Evolutionary conservation across 2,113 vertebrate genomes (phyloP).

Genomic region (Siniperca knerii): DNA sequence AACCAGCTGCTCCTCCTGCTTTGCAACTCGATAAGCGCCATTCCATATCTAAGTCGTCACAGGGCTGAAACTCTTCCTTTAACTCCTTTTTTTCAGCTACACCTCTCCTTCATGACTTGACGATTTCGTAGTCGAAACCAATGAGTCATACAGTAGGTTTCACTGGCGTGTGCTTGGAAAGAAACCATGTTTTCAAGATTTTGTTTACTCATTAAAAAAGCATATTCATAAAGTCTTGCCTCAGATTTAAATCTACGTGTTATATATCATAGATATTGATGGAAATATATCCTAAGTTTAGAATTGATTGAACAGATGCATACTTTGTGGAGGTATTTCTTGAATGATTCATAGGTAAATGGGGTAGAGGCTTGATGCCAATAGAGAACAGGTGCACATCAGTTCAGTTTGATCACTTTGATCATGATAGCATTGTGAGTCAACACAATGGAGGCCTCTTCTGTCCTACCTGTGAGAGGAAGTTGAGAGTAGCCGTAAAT

Average conservation of each 20-base stretch:
- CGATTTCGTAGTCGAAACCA: neutral
- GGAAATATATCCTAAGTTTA: neutral
- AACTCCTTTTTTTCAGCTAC: neutral
- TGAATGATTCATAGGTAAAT: neutral
- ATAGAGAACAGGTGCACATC: slow-evolving; percentile 17
- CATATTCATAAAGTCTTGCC: neutral
- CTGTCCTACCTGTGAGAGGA: slow-evolving; percentile 45
- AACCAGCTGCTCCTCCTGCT: too few relatives aligned
- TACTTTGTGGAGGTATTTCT: neutral
- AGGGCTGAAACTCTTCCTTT: neutral
- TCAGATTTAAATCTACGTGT: neutral
- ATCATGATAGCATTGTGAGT: slow-evolving; percentile 36
- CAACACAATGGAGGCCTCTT: slow-evolving; percentile 42
- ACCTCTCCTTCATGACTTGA: neutral
- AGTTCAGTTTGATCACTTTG: slow-evolving; percentile 35
- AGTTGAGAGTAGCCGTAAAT: slow-evolving; percentile 55
- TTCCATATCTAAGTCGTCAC: neutral
- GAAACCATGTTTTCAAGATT: neutral
- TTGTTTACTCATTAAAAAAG: neutral
- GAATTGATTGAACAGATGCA: neutral
- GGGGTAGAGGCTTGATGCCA: neutral
- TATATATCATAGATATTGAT: neutral
- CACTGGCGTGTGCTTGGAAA: neutral
- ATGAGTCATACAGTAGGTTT: neutral
- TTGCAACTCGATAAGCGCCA: neutral